Base-by-base conservation (phyloP, 2,888 invertebrate species). In the Crocallis elinguaria region DNA sequence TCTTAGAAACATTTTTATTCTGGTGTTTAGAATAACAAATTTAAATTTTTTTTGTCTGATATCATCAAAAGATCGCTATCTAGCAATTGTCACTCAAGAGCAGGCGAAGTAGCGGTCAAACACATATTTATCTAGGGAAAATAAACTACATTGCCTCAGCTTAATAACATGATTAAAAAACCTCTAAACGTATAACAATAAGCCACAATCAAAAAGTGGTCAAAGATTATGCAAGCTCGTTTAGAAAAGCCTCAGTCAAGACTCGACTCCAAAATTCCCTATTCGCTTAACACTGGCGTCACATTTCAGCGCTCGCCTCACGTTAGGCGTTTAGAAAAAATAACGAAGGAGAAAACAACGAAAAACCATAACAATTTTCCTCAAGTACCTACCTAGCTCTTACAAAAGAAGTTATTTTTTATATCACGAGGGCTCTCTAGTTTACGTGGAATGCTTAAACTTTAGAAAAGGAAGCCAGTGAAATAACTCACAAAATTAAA, bases 401-500 rank as follows among this genome's bases (percentile, higher is more conserved):
- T 38, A 23, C 38, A 54, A 48, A 48, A 44, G 43, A 38, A 33
- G 43, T 49, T 44, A 38, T 52, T 46, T 42, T 52, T 48, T 49
- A 50, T 43, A 16, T n/a, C 13, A 23, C 42, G 14, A 42, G 36
- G 23, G 21, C 39, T 13, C 33, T 25, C 2, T 42, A 41, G 46
- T 46, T 46, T 35, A n/a, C n/a, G 39, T 11, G 14, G 38, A 54
- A 43, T 43, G 43, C 43, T 29, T 48, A 33, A 54, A 43, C 33
- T 50, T 43, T 8, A 11, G 12, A 32, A 45, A 41, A 53, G 54
- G 60, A 64, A 62, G 41, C 60, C 60, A 19, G 25, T 37, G 41
- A 51, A 60, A 66, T 60, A 57, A 64, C 42, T 63, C 61, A 55
- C 42, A 49, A 57, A 60, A 64, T 66, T 62, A 64, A 64, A 64